A percentile compares a stretch with the other conserved stretches of the same genome.
These are phyloP conservation scores for Heliconius congener DNA, from an alignment of 1,140 invertebrate genomes.

Conservation along the genomic window DNA sequence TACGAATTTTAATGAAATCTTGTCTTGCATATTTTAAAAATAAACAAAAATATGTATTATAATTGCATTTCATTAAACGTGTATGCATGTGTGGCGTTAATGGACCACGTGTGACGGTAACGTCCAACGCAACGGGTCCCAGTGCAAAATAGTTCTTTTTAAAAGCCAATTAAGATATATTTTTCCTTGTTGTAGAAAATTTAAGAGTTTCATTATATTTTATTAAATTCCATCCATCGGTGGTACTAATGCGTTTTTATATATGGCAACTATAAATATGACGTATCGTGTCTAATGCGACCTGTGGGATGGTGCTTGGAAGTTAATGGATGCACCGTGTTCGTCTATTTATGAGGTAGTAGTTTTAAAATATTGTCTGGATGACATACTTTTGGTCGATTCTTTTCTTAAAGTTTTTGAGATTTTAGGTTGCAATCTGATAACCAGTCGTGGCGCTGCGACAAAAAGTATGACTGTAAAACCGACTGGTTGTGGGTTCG, in stretches of 20 bases:
- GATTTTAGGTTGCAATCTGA: not conserved
- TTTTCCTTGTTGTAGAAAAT: slow-evolving; percentile 15
- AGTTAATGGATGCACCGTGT: slow-evolving; percentile 23
- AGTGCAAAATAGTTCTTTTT: slow-evolving; percentile 26
- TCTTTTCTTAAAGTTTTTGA: not conserved
- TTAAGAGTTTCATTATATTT: slow-evolving; percentile 41
- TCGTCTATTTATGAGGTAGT: slow-evolving; percentile 8
- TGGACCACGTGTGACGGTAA: slow-evolving; percentile 49
- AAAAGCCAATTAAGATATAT: slow-evolving; percentile 1
- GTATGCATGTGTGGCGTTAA: slow-evolving; percentile 44
- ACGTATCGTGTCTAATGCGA: slow-evolving; percentile 43
- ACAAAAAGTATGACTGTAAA: too few species aligned
- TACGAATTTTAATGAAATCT: too few species aligned
- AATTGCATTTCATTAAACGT: slow-evolving; percentile 36
- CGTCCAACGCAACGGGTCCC: slow-evolving; percentile 21
- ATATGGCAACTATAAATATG: slow-evolving; percentile 55
- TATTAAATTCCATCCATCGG: slow-evolving; percentile 43
- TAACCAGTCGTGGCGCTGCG: too few species aligned
- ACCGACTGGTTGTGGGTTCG: too few species aligned
- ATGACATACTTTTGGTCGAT: not conserved
- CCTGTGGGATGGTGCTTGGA: slow-evolving; percentile 29
- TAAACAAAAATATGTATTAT: slow-evolving; percentile 37
- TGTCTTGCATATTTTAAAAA: slow-evolving; percentile 27
- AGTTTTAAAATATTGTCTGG: not conserved
- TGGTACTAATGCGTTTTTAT: slow-evolving; percentile 53